Evolutionary conservation across 2,113 vertebrate genomes (phyloP).

Genomic region (Lethenteron reissneri): DNA sequence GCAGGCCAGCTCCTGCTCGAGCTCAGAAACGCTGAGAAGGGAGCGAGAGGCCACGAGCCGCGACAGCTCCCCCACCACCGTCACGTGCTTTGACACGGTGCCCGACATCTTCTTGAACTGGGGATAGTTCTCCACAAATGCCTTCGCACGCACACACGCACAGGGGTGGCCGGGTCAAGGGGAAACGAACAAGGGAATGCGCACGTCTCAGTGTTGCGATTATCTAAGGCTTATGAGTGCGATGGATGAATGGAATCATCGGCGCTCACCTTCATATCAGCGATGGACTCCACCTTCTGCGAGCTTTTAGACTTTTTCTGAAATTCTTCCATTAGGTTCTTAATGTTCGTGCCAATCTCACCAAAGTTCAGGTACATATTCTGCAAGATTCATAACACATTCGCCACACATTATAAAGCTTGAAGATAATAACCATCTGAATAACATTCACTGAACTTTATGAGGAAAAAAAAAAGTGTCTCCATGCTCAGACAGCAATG

Average conservation of each 20-base stretch:
- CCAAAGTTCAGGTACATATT: slow-evolving; percentile 95
- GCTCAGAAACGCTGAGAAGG: slow-evolving; percentile 68
- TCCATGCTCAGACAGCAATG: too few species aligned
- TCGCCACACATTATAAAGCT: too few species aligned
- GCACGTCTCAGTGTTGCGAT: too few species aligned
- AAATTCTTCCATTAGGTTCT: slow-evolving; percentile 94
- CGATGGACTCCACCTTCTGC: slow-evolving; percentile 78
- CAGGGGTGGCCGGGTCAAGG: too few species aligned
- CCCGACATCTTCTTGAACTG: slow-evolving; percentile 99
- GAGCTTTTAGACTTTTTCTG: slow-evolving; percentile 82
- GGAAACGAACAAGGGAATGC: too few species aligned
- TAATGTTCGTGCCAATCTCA: slow-evolving; percentile 89
- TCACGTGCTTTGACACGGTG: slow-evolving; percentile 81
- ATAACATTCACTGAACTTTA: too few species aligned
- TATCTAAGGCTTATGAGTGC: background rate
- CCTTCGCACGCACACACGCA: slow-evolving; percentile 22
- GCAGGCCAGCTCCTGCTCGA: slow-evolving; percentile 79
- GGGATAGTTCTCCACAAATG: slow-evolving; percentile 86
- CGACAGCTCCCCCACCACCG: slow-evolving; percentile 75
- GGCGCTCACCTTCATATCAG: slow-evolving; percentile 60
- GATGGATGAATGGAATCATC: background rate
- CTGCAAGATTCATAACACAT: slow-evolving; percentile 18
- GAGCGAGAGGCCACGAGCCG: slow-evolving; percentile 42
- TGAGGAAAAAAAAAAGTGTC: too few species aligned
- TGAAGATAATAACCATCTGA: too few species aligned